Base-by-base conservation (phyloP, 2,797 vertebrate genomes). In the Coranthus polyacanthus region DNA sequence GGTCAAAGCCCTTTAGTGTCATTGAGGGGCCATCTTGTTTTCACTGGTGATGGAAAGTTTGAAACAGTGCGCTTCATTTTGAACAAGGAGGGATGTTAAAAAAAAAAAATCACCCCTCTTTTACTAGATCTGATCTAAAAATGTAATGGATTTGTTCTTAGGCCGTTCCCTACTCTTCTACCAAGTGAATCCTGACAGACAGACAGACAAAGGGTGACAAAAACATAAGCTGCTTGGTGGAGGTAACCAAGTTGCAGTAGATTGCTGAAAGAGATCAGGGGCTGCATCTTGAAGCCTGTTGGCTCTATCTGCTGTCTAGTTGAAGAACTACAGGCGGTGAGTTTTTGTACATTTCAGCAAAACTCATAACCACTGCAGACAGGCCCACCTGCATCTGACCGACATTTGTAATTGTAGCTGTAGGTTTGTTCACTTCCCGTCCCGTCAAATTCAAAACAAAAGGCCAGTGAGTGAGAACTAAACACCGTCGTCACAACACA, bases 251-350 rank as follows among this genome's bases (percentile, higher is more conserved):
- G 29, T 32, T 7, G 29, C 9, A 2, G 37, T 20, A 17, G 2
- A 32, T 32, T 13, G 6, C 18, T 36, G 32, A 46, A 21, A 49
- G 24, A 45, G 46, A 16, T 7, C 0, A 12, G 42, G 15, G 34
- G 5, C 13, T 5, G 16, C 29, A 4, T 39, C 4, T 70, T 12
- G 9, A 39, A 57, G 51, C 11, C 47, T 24, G 12, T 41, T 55
- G 39, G 44, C 72, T 46, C 76, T 4, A 59, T 39, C 80, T 83
- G 52, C 55, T 70, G 65, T 56, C 47, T 43, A n/a, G 4, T 44
- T 43, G 16, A n/a, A 56, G 50, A 69, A 75, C 46, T 79, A 45
- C 80, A 72, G 6, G 20, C 2, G 38, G 1, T 18, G 15, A 21
- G 22, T 5, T 22, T 4, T 7, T 12, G 24, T 29, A 32, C 10